phyloP scores from a whole-genome alignment of 2,113 vertebrate species.

The Eolophus roseicapilla region DNA sequence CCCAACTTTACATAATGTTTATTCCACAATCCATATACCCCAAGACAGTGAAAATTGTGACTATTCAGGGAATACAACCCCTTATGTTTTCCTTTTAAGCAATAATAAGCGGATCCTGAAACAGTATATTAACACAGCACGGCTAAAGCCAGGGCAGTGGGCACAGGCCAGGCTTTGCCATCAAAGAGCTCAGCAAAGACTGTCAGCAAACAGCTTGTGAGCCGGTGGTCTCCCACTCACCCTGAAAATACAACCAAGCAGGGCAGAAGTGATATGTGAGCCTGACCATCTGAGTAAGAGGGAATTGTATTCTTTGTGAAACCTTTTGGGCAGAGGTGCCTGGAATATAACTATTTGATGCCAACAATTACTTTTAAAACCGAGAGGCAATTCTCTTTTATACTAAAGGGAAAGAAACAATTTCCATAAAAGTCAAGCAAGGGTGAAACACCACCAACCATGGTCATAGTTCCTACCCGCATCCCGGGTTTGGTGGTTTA shows the following conservation, averaged over 20 bases:
- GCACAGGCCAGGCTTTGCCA: not conserved
- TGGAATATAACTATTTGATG: not conserved
- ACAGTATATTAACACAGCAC: not conserved
- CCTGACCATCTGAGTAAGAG: not conserved
- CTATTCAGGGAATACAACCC: not conserved
- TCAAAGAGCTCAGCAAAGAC: not conserved
- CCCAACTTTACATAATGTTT: not conserved
- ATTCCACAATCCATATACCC: not conserved
- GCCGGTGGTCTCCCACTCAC: not conserved
- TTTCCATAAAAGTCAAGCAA: not conserved
- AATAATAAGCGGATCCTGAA: not conserved
- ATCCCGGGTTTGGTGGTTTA: not conserved
- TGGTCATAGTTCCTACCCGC: not conserved
- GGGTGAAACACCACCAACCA: not conserved
- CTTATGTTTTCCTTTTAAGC: not conserved
- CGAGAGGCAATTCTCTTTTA: not conserved
- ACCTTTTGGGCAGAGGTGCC: not conserved
- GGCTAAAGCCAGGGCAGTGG: not conserved
- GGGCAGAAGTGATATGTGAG: not conserved
- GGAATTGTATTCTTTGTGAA: not conserved
- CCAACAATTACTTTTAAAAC: not conserved
- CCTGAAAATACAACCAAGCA: fast-evolving
- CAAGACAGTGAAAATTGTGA: not conserved
- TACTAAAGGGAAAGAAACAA: not conserved
- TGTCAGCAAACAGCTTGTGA: not conserved